Evolutionary conservation across 2,113 vertebrate genomes (phyloP), one percentile per base, ranked within the genome.

Genomic region (Oxyruncus cristatus): DNA sequence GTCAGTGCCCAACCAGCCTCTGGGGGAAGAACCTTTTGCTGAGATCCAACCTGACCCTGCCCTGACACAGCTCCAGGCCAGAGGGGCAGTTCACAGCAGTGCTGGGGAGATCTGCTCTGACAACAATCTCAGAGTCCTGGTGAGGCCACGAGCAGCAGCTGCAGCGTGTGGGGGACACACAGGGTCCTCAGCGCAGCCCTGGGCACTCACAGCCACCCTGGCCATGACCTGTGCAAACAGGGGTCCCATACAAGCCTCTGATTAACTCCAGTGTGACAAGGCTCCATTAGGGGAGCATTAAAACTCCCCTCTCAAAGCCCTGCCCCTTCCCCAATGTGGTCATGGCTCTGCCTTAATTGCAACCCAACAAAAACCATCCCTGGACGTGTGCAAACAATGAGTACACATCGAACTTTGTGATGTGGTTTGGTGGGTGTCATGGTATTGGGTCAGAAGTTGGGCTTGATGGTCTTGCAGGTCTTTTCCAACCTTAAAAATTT

Each of bases 211-310:
- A 32, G 71, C 10, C 5, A 28, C 3, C 58, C 14, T 27, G n/a
- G 35, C 6, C 7, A 26, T 1, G 3, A 7, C 26, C 30, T 7
- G 13, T 15, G 27, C 56, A 58, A 59, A 30, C 6, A 11, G 15
- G 15, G 35, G 37, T 10, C 33, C 28, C 3, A 11, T 16, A 24
- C 0, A 0, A 11, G 9, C 18, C 35, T 55, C 67, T 4, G 22
- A 12, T 41, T 14, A n/a, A 10, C 39, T 55, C 42, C 41, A 0
- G 0, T 2, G 37, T 3, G 13, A 21, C 33, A 67, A 24, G 6
- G 17, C 16, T 16, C 20, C 30, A 9, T 49, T 1, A 56, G 17
- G 18, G 52, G 14, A 52, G 30, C 13, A 8, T 12, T 59, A 16
- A 53, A 50, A 35, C 19, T 23, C 39, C 9, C 5, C 26, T 56